These are phyloP conservation scores for Drosophila parthenogenetica DNA, from an alignment of 2,888 invertebrate genomes.

Conservation along the genomic window DNA sequence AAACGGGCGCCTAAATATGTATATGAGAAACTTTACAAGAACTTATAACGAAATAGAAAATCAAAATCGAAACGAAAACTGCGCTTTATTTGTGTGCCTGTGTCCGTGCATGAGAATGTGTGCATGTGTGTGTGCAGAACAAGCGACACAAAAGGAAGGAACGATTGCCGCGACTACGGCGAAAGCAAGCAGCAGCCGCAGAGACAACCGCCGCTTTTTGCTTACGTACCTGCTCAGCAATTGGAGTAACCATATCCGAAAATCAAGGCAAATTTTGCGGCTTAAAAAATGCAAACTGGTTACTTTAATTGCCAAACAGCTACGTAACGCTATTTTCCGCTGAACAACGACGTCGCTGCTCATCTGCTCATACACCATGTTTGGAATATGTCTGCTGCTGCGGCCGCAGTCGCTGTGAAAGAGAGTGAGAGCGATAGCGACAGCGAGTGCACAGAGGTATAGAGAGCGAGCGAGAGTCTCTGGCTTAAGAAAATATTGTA, in stretches of 20 bases:
- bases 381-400: constrained; percentile 56
- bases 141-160: constrained; percentile 57
- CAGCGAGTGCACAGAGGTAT: constrained; percentile 33
- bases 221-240: constrained; percentile 72
- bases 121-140: constrained; percentile 51
- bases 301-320: constrained; percentile 67
- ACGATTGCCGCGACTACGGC: constrained; percentile 58
- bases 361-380: constrained; percentile 59
- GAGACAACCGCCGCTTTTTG: constrained; percentile 53
- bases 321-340: constrained; percentile 75
- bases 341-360: constrained; percentile 48
- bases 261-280: constrained; percentile 64
- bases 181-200: constrained; percentile 27
- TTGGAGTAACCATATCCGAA: constrained; percentile 68
- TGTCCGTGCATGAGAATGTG: constrained; percentile 27
- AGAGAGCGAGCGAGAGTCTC: constrained; percentile 28
- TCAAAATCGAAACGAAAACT: constrained; percentile 57
- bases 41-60: constrained; percentile 51
- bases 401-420: constrained; percentile 33
- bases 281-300: constrained; percentile 75
- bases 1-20: constrained; percentile 61
- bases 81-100: constrained; percentile 38
- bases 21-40: constrained; percentile 41
- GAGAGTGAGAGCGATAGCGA: constrained; percentile 40
- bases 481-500: constrained; percentile 79